Conservation (phyloP, 2,888 invertebrate genomes). For the Sarcophaga variegata region DNA sequence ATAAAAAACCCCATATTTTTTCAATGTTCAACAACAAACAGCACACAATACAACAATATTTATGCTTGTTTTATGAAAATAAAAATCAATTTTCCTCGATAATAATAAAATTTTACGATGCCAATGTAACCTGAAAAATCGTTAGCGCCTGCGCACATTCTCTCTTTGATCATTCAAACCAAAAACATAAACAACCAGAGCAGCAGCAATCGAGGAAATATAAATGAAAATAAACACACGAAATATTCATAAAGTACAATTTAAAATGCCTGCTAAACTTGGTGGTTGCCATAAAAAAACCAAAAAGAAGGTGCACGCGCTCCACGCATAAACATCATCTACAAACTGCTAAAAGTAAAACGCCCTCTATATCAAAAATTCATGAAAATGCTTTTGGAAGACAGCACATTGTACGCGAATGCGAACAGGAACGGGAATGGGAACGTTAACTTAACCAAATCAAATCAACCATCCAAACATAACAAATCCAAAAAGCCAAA, state of each 20-base stretch:
- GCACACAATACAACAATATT: too few species aligned
- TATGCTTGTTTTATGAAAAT: not conserved
- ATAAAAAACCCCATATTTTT: too few species aligned
- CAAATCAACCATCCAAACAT: not conserved
- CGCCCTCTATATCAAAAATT: conserved; percentile 55
- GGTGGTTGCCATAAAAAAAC: conserved; percentile 4
- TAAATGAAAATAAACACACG: conserved; percentile 1
- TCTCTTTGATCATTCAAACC: not conserved
- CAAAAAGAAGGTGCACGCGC: conserved; percentile 34
- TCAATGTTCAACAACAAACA: too few species aligned
- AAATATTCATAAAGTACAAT: conserved; percentile 46
- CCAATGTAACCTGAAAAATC: conserved; percentile 73
- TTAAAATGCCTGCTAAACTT: conserved; percentile 49
- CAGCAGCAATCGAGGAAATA: not conserved
- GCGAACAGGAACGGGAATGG: too few species aligned
- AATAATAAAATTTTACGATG: conserved; percentile 56
- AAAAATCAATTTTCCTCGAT: conserved; percentile 73
- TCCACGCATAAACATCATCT: conserved; percentile 50
- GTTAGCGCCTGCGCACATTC: conserved; percentile 70
- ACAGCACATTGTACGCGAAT: not conserved
- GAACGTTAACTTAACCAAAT: not conserved
- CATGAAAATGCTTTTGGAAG: conserved; percentile 21
- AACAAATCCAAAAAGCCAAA: not conserved
- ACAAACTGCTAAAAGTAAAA: conserved; percentile 21
- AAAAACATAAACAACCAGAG: not conserved